These are phyloP conservation scores for Mallotus villosus DNA, from an alignment of 2,797 vertebrate species.

Conservation along the genomic window DNA sequence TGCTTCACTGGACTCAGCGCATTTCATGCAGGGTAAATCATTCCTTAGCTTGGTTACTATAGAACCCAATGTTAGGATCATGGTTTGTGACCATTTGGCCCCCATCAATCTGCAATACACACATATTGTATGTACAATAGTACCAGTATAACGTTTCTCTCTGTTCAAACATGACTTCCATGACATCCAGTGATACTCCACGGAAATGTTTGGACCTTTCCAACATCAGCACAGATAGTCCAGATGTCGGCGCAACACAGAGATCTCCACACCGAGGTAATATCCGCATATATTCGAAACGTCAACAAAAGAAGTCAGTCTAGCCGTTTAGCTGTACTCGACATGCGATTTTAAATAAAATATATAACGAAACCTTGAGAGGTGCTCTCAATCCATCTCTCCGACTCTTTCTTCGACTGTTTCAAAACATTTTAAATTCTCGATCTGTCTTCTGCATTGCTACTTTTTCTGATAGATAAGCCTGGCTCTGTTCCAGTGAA, in stretches of 20 bases:
- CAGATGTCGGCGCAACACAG: neutral
- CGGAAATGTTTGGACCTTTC: constrained; percentile 69
- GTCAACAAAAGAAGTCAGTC: neutral
- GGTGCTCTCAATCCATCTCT: neutral
- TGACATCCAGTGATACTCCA: constrained; percentile 62
- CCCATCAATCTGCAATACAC: too few species aligned
- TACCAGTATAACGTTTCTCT: neutral
- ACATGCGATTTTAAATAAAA: neutral
- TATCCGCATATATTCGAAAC: too few species aligned
- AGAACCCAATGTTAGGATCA: too few species aligned
- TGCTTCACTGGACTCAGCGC: constrained; percentile 60
- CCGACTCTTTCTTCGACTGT: too few species aligned
- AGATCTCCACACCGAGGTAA: constrained; percentile 15
- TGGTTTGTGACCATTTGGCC: too few species aligned
- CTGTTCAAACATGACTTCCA: constrained; percentile 2
- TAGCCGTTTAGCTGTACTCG: neutral
- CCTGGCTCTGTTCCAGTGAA: neutral
- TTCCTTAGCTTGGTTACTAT: neutral
- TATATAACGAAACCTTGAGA: neutral
- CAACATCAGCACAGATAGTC: constrained; percentile 54
- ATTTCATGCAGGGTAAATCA: constrained; percentile 64
- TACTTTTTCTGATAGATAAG: constrained; percentile 16
- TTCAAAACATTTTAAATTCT: neutral
- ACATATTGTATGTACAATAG: too few species aligned
- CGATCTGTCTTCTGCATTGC: neutral